Percentiles rank a stretch among this genome's conserved stretches.
phyloP scores from a whole-genome alignment of 2,113 vertebrate genomes.

The Hassar affinis region DNA sequence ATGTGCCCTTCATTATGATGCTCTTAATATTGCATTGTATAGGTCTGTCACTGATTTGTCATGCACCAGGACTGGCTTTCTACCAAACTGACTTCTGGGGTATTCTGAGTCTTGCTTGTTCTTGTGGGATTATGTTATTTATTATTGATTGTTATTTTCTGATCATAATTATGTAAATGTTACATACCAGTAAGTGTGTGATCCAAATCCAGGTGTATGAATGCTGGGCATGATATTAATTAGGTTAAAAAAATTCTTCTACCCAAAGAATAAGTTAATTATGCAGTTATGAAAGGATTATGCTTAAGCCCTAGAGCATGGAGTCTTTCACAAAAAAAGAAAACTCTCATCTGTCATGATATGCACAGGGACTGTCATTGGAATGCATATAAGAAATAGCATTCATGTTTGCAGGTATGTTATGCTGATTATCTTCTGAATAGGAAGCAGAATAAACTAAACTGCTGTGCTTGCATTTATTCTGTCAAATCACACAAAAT shows the following conservation, averaged over 20 bases:
- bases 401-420: too few relatives aligned
- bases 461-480: background rate
- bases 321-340: background rate
- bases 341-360: background rate
- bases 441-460: background rate
- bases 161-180: background rate
- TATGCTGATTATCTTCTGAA: background rate
- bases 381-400: too few relatives aligned
- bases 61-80: background rate
- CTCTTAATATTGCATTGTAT: slow-evolving; percentile 46
- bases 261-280: background rate
- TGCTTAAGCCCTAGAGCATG: background rate
- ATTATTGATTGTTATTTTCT: background rate
- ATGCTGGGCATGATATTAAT: background rate
- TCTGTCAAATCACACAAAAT: background rate
- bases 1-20: slow-evolving; percentile 5
- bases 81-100: background rate
- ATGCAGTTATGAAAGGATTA: background rate
- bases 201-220: background rate
- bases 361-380: background rate
- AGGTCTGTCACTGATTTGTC: background rate
- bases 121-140: background rate
- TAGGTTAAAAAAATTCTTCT: background rate
- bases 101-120: background rate
- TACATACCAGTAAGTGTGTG: background rate